Evolutionary conservation across 2,113 vertebrate genomes (phyloP), one percentile per base, ranked within the genome.

Genomic region (Tetrao urogallus): DNA sequence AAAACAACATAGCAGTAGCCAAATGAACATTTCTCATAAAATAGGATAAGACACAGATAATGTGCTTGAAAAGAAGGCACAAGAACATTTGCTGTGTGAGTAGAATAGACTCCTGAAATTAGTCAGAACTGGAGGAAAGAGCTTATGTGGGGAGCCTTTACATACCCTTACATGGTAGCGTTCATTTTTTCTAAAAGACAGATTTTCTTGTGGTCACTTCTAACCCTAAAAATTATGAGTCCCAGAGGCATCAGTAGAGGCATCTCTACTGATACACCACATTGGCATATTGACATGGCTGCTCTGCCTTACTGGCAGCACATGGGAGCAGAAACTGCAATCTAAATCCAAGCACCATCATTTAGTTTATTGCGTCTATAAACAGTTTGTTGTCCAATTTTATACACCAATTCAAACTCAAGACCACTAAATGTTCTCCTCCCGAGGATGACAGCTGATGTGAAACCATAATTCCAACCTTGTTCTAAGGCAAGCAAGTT

Each of bases 1-100:
- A 88, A 77, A 64, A n/a, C 30, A 89, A 42, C 6, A 1, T 25
- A 74, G 32, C 21, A 82, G 72, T 65, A 89, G 82, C 45, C 81
- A 93, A 90, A 92, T 70, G 96, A 96, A 72, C 50, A 92, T 90
- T 95, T 93, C 70, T 87, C 58, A 86, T 80, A 77, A 67, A 90
- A 85, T 3, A 27, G 28, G 80, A 63, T 78, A 88, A 40, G 16
- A 50, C 20, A 25, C 60, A 9, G 20, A 66, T 42, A 70, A 48
- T 20, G 18, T 6, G 10, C 57, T 32, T 17, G 8, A 36, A 84
- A 58, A 85, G 77, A 78, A 76, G 76, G 69, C 25, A 4, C 69
- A 65, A 21, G 27, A 63, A 11, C 56, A 60, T 88, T 47, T 95
- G 70, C 18, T 65, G 17, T 15, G 43, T 2, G 13, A 43, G 56